These are phyloP conservation scores for Osmerus mordax DNA, from an alignment of 2,113 vertebrate species.

Conservation along the genomic window DNA sequence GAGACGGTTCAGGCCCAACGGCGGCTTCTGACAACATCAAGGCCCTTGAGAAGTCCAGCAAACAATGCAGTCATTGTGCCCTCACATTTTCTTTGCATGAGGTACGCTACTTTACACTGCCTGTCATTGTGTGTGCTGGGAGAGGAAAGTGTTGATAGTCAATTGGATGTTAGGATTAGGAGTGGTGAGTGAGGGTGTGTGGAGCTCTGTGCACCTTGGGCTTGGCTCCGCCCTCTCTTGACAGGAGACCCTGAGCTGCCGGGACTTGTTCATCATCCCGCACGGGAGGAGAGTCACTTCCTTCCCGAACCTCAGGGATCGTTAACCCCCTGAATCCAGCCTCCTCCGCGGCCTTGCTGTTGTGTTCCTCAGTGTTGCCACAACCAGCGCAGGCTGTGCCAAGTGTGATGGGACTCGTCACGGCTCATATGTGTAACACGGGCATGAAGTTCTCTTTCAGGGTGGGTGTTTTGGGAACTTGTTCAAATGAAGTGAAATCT, in stretches of 20 bases:
- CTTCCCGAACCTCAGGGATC: not conserved
- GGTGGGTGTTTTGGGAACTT: constrained; percentile 13
- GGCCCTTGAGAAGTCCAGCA: not conserved
- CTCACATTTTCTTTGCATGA: no score
- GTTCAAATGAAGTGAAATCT: not conserved
- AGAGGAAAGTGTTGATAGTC: not conserved
- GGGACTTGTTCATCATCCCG: not conserved
- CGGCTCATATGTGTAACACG: constrained; percentile 21
- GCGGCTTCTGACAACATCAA: no score
- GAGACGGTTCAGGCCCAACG: no score
- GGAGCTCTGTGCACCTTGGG: not conserved
- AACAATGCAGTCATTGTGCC: not conserved
- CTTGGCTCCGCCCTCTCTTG: not conserved
- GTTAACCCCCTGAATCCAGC: not conserved
- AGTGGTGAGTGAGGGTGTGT: not conserved
- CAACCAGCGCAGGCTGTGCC: constrained; percentile 12
- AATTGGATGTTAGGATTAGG: not conserved
- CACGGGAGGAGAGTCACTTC: not conserved
- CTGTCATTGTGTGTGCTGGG: no score
- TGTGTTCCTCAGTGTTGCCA: constrained; percentile 21
- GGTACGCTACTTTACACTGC: no score
- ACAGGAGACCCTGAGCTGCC: not conserved
- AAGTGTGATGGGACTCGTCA: not conserved
- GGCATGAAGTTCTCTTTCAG: constrained; percentile 2
- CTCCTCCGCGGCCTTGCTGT: constrained; percentile 23